These are phyloP conservation scores for Stegodyphus dumicola DNA, from an alignment of 1,140 invertebrate species.

Conservation along the genomic window DNA sequence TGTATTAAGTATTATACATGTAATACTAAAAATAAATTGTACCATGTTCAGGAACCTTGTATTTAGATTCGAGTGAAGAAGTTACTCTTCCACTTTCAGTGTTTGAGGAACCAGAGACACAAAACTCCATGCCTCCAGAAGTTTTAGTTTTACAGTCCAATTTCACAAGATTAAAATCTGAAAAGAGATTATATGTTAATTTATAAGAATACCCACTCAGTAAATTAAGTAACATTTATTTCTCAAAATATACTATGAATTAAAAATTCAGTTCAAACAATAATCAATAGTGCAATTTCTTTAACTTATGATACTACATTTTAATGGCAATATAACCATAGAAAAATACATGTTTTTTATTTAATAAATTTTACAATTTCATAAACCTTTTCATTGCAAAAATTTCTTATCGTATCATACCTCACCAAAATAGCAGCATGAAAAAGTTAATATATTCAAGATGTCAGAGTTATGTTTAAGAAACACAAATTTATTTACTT, in stretches of 20 bases:
- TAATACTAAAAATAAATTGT: neutral
- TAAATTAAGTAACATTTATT: neutral
- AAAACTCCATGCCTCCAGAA: constrained; percentile 90
- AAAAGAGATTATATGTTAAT: constrained; percentile 16
- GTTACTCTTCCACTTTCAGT: constrained; percentile 47
- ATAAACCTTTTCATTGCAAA: too few relatives aligned
- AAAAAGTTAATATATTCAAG: too few relatives aligned
- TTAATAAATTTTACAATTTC: too few relatives aligned
- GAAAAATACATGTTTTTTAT: too few relatives aligned
- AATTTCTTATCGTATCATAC: too few relatives aligned
- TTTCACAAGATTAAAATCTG: constrained; percentile 91
- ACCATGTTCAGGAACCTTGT: constrained; percentile 92
- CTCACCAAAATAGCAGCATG: too few relatives aligned
- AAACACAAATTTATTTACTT: too few relatives aligned
- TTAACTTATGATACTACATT: too few relatives aligned
- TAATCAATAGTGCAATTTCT: too few relatives aligned
- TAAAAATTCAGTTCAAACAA: too few relatives aligned
- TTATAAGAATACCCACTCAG: neutral
- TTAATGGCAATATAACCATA: too few relatives aligned
- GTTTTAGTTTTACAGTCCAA: constrained; percentile 95
- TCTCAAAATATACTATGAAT: neutral
- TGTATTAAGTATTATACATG: neutral
- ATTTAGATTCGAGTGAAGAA: constrained; percentile 91
- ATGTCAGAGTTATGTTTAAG: too few relatives aligned
- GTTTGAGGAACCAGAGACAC: constrained; percentile 85